A percentile compares a stretch with the other conserved stretches of the same genome.
Conservation (phyloP, 1,140 invertebrate genomes). For the Hyphantria cunea region DNA sequence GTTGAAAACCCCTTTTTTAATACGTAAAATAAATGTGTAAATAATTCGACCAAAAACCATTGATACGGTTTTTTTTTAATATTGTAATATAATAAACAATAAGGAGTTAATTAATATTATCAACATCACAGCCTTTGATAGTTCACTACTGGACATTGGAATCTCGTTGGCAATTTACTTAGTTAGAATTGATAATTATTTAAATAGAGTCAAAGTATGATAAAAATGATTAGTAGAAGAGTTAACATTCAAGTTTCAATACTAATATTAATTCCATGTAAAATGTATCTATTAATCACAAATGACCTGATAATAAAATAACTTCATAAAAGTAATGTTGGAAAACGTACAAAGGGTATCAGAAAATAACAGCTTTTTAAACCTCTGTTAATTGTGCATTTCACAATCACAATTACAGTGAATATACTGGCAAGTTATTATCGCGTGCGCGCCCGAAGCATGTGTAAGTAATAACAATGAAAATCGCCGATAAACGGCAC, state of each 20-base stretch:
- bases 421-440: conserved; percentile 39
- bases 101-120: too few species aligned
- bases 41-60: too few species aligned
- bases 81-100: too few species aligned
- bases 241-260: neutral
- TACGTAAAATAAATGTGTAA: too few species aligned
- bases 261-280: neutral
- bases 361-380: conserved; percentile 25
- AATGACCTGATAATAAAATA: neutral
- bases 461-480: conserved; percentile 49
- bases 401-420: conserved; percentile 34
- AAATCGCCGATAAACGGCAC: conserved; percentile 48
- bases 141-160: too few species aligned
- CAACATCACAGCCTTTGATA: too few species aligned
- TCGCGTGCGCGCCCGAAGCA: conserved; percentile 36
- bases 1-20: too few species aligned
- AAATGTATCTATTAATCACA: neutral
- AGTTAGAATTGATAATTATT: too few species aligned
- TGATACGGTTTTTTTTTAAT: too few species aligned
- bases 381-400: conserved; percentile 29
- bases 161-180: too few species aligned
- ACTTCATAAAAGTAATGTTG: conserved; percentile 4
- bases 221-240: too few species aligned
- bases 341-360: conserved; percentile 8
- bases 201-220: too few species aligned